phyloP scores from a whole-genome alignment of 1,140 invertebrate species.

The Hydropsyche tenuis region DNA sequence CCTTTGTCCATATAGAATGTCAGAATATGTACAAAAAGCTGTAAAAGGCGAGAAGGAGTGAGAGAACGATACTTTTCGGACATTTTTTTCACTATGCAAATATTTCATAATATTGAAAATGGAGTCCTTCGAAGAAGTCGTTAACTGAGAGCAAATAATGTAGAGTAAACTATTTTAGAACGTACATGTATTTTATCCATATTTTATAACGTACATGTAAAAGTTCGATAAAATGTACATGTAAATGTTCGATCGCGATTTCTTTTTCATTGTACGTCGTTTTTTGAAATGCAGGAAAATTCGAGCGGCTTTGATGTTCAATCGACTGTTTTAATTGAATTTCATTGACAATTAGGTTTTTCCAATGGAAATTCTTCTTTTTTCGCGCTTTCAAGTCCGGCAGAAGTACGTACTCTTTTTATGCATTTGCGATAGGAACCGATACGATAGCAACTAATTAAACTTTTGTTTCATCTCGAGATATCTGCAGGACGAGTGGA shows the following conservation, averaged over 20 bases:
- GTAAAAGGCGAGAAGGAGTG: no score
- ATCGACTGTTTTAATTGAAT: conserved; percentile 26
- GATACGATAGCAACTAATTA: conserved; percentile 24
- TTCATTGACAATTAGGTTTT: conserved; percentile 25
- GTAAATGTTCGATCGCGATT: background rate
- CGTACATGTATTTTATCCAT: background rate
- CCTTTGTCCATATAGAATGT: no score
- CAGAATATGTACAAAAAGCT: no score
- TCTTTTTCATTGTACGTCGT: no score
- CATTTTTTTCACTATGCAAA: no score
- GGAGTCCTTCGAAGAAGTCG: background rate
- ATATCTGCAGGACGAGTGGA: no score
- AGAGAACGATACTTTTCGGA: no score
- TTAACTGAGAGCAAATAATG: conserved; percentile 6
- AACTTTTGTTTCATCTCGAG: background rate
- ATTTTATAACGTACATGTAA: background rate
- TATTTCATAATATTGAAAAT: conserved; percentile 1
- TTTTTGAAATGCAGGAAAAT: conserved; percentile 11
- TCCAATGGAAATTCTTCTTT: background rate
- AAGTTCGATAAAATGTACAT: background rate
- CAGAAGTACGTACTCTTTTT: background rate
- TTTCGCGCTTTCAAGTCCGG: background rate
- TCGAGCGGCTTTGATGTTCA: conserved; percentile 2
- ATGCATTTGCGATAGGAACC: conserved; percentile 1
- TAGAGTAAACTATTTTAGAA: background rate